A percentile compares a stretch with the other conserved stretches of the same genome.
These are phyloP conservation scores for Amphiduros pacificus DNA, from an alignment of 2,888 invertebrate species.

Conservation along the genomic window DNA sequence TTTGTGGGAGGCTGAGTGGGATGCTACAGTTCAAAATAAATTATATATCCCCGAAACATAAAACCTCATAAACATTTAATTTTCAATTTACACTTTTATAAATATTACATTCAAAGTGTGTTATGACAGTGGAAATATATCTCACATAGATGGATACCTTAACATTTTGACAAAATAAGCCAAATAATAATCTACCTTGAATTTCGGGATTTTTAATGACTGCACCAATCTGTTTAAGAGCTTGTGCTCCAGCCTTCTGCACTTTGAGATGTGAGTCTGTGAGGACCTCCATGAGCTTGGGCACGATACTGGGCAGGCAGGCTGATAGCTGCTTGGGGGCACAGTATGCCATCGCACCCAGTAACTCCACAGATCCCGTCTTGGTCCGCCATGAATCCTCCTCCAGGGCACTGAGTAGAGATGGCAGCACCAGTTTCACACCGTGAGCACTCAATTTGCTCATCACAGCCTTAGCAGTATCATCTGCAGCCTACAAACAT, in stretches of 20 bases:
- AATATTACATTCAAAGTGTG: too few relatives aligned
- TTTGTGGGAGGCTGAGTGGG: too few relatives aligned
- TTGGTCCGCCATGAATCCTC: slow-evolving; percentile 97
- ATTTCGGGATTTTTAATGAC: slow-evolving; percentile 99
- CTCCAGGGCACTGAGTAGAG: slow-evolving; percentile 87
- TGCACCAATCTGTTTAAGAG: slow-evolving; percentile 92
- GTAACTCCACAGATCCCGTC: slow-evolving; percentile 84
- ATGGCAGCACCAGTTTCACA: slow-evolving; percentile 94
- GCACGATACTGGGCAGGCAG: slow-evolving; percentile 96
- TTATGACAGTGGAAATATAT: too few relatives aligned
- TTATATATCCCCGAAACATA: too few relatives aligned
- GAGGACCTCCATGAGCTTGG: slow-evolving; percentile 92
- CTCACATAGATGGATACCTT: too few relatives aligned
- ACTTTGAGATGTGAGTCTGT: slow-evolving; percentile 97
- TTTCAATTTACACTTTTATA: too few relatives aligned
- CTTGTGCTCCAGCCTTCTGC: slow-evolving; percentile 94
- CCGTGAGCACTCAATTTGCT: slow-evolving; percentile 94
- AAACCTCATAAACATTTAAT: too few relatives aligned
- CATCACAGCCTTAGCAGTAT: slow-evolving; percentile 90
- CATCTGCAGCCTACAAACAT: slow-evolving; percentile 81
- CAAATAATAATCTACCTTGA: slow-evolving; percentile 46
- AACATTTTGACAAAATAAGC: too few relatives aligned
- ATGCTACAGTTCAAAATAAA: too few relatives aligned
- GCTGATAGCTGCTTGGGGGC: slow-evolving; percentile 98
- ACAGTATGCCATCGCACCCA: slow-evolving; percentile 98